Evolutionary conservation across 2,113 vertebrate genomes (phyloP).

Genomic region (Sclerurus mexicanus): DNA sequence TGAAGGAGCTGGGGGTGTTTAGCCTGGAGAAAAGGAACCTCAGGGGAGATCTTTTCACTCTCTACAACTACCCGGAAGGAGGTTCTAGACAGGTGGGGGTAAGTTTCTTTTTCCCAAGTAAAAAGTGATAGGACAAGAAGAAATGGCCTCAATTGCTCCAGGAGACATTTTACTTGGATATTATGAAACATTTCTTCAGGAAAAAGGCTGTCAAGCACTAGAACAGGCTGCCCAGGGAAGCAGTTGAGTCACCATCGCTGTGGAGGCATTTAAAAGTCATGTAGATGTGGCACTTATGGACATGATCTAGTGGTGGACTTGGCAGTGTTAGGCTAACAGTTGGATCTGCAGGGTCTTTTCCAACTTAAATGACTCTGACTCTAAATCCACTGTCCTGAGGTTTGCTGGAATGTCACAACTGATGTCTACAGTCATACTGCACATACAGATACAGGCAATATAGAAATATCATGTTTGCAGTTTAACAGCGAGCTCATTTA

Average conservation of each 20-base stretch:
- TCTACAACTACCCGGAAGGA: background rate
- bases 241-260: background rate
- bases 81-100: fast-evolving
- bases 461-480: background rate
- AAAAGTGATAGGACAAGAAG: background rate
- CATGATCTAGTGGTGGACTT: background rate
- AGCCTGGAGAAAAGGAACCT: background rate
- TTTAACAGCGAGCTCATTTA: background rate
- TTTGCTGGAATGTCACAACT: background rate
- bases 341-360: background rate
- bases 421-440: background rate
- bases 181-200: background rate
- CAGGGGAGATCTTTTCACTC: fast-evolving
- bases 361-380: background rate
- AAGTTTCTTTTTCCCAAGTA: background rate
- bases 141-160: background rate
- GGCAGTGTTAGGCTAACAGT: background rate
- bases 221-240: background rate
- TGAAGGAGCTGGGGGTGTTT: fast-evolving
- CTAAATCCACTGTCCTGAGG: background rate
- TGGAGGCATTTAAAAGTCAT: background rate
- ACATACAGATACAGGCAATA: background rate
- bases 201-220: background rate
- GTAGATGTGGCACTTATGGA: background rate
- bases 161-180: background rate